Base-by-base conservation (phyloP, 2,113 vertebrate genomes). In the Phycodurus eques region DNA sequence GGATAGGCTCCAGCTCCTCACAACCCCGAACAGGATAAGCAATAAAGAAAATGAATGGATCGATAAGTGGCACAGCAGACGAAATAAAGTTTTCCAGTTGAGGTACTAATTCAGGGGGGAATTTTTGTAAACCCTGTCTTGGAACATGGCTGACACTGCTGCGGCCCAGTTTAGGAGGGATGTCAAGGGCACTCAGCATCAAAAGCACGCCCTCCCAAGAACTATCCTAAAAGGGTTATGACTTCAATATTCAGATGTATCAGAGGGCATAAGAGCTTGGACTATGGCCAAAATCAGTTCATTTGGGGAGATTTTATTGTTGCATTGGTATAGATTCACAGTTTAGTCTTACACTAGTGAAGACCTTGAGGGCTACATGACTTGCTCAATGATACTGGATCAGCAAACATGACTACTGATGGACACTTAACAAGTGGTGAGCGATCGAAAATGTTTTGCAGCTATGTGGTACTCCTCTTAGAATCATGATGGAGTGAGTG, bases 211-310 rank as follows among this genome's bases (percentile, higher is more conserved):
- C 57, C 65, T 80, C 80, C 85, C 85, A 85, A 83, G 76, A 15
- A 20, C 78, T 43, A 75, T 82, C 76, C 77, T 77, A 83, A 83
- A 83, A 81, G 74, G 81, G 76, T 84, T 79, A 87, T 64, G 82
- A 72, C 86, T 86, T 88, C 82, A 86, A 80, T 82, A 87, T 84
- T 79, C 80, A 59, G 77, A 67, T 27, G 77, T 80, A 84, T 88
- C 80, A 76, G 81, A 78, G 64, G 70, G 76, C 68, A 5, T 10
- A 60, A 71, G 74, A 74, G 70, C 6, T 27, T 68, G 80, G 80
- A 83, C 86, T 19, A 61, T 3, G 44, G 73, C 83, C 84, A 81
- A 88, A 83, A 76, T 88, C 81, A 80, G 75, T 89, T 88, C 68
- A 81, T 81, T 83, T 84, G 78, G 76, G 80, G 83, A 84, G 80